These are phyloP conservation scores for Platichthys flesus DNA, from an alignment of 2,113 vertebrate genomes.

Conservation along the genomic window DNA sequence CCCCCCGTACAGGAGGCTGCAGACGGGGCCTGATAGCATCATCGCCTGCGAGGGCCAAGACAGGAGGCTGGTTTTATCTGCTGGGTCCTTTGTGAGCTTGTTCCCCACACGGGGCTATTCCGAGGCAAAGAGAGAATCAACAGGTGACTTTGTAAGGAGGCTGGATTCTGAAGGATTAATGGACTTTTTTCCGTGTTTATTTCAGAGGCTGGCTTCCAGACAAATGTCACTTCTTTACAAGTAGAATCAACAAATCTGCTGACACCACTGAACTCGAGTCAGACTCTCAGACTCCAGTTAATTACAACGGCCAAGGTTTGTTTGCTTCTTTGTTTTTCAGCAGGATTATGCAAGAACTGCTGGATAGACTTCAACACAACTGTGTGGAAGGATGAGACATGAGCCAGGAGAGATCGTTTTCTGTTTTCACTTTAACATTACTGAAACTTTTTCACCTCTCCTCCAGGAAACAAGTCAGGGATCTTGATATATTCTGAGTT, in stretches of 20 bases:
- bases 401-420: no score
- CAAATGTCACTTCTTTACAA: background rate
- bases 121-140: conserved; percentile 26
- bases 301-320: no score
- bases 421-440: no score
- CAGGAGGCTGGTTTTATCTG: conserved; percentile 13
- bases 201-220: background rate
- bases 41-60: conserved; percentile 21
- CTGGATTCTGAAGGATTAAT: background rate
- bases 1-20: conserved; percentile 1
- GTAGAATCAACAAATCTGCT: background rate
- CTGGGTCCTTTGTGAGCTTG: conserved; percentile 7
- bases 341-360: no score
- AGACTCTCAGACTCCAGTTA: no score
- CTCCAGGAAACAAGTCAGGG: no score
- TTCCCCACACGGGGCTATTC: conserved; percentile 5
- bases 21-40: conserved; percentile 53
- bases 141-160: conserved; percentile 5
- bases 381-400: no score
- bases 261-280: no score
- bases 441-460: no score
- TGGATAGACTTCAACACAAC: no score
- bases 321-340: no score
- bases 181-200: background rate
- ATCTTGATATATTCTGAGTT: no score